Base-by-base conservation (phyloP, 2,113 vertebrate species). In the Cyphotilapia sp. region DNA sequence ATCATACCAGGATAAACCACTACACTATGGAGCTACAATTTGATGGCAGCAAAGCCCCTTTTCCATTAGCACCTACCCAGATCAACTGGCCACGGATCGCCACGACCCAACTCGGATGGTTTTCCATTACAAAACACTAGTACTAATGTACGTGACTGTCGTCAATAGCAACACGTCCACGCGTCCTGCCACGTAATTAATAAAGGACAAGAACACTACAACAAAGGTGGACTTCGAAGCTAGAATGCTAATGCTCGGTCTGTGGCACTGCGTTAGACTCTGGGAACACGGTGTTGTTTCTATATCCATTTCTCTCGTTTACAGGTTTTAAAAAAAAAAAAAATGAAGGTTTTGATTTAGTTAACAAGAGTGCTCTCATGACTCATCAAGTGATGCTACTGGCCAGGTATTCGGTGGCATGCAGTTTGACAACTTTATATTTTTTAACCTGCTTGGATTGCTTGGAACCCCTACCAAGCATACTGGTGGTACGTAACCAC, bases 321-420 rank as follows among this genome's bases (percentile, higher is more conserved):
- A 31, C 57, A 61, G 59, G 9, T 31, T 57, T 59, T 0, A 0
- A 9, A 29, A 57, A 56, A 54, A 54, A 27, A 27, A 12, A n/a
- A 56, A 8, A 16, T 10, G 27, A 17, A 59, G 56, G 56, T 61
- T 61, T 17, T 33, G 6, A 63, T 33, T 63, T 63, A 63, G 16
- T 63, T 33, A 63, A 63, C 2, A 33, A 19, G 29, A 63, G 29
- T 11, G 59, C 59, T 63, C 59, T 33, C 59, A 19, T 63, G 59
- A 63, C 59, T 33, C 59, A 33, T 63, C 16, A 33, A 63, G 29
- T 33, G 29, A 33, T 33, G 16, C 59, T 33, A 33, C 29, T 63
- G 59, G 16, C 59, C 5, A 63, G 29, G 16, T 10, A 63, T 19
- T 63, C 9, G 16, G 16, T 11, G 59, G 29, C 29, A 33, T 63